Percentiles rank a stretch among this genome's conserved stretches.
phyloP scores from a whole-genome alignment of 2,888 invertebrate species.

The Stenolophus ochropezus region DNA sequence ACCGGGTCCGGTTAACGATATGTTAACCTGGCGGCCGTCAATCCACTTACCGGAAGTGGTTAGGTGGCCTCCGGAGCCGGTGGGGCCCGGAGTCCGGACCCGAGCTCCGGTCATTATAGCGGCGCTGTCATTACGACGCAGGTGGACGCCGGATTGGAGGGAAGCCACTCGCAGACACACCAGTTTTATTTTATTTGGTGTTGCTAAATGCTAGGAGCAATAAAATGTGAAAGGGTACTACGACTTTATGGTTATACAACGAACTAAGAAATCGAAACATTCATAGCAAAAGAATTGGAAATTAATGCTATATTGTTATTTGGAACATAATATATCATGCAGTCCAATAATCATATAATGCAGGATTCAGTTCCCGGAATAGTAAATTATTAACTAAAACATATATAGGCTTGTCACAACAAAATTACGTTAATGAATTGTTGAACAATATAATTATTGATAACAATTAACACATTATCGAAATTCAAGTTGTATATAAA shows the following conservation, averaged over 20 bases:
- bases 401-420: too few species aligned
- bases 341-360: too few species aligned
- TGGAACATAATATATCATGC: too few species aligned
- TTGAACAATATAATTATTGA: too few species aligned
- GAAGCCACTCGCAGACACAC: not conserved
- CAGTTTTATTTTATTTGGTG: slow-evolving; percentile 26
- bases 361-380: too few species aligned
- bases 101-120: slow-evolving; percentile 38
- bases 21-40: slow-evolving; percentile 44
- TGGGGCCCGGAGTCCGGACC: not conserved
- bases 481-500: too few species aligned
- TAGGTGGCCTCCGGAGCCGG: not conserved
- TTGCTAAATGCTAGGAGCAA: slow-evolving; percentile 4
- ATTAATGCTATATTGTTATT: too few species aligned
- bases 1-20: slow-evolving; percentile 33
- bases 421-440: too few species aligned
- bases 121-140: slow-evolving; percentile 24
- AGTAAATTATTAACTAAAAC: too few species aligned
- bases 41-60: slow-evolving; percentile 54
- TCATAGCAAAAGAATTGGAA: too few species aligned
- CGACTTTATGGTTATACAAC: not conserved
- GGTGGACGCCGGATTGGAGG: not conserved
- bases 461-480: too few species aligned
- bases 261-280: too few species aligned
- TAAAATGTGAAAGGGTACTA: not conserved